These are phyloP conservation scores for Cynaeus angustus DNA, from an alignment of 2,888 invertebrate genomes.

Conservation along the genomic window DNA sequence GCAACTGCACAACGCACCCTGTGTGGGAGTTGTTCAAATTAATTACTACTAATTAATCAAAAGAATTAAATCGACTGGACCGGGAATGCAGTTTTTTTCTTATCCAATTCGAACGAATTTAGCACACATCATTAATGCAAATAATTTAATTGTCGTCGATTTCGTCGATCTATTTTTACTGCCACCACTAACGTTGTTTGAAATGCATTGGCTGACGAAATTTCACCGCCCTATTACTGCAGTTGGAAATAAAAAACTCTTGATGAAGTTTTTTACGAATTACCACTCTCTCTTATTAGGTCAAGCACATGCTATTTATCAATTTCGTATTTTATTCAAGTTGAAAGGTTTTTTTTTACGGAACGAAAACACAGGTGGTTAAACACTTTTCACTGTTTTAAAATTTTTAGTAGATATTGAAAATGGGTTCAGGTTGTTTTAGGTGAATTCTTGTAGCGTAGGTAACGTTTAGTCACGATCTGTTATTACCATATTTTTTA, in stretches of 20 bases:
- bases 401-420: no score
- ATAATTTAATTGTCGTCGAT: slow-evolving; percentile 5
- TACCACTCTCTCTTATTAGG: no score
- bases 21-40: slow-evolving; percentile 32
- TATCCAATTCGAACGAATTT: slow-evolving; percentile 1
- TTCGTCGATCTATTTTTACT: background rate
- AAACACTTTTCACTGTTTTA: no score
- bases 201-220: background rate
- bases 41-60: slow-evolving; percentile 40
- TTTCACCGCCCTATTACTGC: background rate
- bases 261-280: background rate
- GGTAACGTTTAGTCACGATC: no score
- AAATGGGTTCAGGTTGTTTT: no score
- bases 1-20: slow-evolving; percentile 38
- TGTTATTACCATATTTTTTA: slow-evolving; percentile 29
- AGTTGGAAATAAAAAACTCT: background rate
- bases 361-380: no score
- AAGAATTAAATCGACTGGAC: slow-evolving; percentile 27
- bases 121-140: slow-evolving; percentile 14
- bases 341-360: no score
- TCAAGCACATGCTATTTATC: no score
- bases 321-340: no score
- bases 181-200: background rate
- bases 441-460: no score
- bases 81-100: background rate